Conservation (phyloP, 2,113 vertebrate genomes). For the Cebus imitator region DNA sequence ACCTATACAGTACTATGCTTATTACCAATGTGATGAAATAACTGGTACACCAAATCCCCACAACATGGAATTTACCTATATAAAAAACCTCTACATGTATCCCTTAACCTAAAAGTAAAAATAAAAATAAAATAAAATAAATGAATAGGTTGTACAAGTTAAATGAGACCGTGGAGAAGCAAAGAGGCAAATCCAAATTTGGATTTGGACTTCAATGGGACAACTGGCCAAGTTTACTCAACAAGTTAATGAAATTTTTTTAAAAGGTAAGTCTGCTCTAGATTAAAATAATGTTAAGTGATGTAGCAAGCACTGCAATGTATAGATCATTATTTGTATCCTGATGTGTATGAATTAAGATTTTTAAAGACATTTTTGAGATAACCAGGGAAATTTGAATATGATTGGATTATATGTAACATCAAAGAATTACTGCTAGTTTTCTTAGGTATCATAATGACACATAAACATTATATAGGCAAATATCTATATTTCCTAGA, state of each 20-base stretch:
- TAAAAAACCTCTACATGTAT: no score
- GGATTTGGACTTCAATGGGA: not conserved
- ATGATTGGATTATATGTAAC: not conserved
- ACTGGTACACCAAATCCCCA: no score
- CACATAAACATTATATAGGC: not conserved
- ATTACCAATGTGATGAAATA: no score
- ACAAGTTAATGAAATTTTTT: not conserved
- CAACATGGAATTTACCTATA: no score
- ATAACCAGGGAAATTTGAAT: not conserved
- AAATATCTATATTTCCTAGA: conserved; percentile 14
- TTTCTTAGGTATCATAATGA: not conserved
- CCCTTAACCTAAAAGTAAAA: no score
- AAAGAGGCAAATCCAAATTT: not conserved
- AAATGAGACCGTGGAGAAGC: not conserved
- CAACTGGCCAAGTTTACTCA: not conserved
- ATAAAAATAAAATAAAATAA: no score
- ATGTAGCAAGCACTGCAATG: not conserved
- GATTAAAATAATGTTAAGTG: not conserved
- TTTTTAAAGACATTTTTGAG: not conserved
- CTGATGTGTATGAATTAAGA: not conserved
- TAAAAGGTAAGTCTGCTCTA: not conserved
- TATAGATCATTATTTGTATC: not conserved
- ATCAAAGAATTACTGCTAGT: not conserved
- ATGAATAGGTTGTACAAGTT: not conserved
- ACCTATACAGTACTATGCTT: no score